Conservation (phyloP, 2,888 invertebrate species). For the Aleiodes leptofemur region DNA sequence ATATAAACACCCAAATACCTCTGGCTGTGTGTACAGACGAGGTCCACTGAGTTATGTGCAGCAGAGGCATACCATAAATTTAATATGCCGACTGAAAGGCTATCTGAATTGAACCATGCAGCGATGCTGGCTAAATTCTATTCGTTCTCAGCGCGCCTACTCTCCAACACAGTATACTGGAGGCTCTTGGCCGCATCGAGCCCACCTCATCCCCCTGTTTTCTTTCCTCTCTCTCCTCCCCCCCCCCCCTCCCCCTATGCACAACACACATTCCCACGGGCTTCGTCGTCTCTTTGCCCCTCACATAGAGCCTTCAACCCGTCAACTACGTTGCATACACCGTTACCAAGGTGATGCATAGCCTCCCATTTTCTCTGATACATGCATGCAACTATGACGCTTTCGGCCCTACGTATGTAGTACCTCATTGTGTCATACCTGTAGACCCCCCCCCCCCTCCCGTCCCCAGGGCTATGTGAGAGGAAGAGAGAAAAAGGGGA, state of each 20-base stretch:
- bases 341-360: conserved; percentile 42
- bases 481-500: too few relatives aligned
- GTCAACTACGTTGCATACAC: conserved; percentile 35
- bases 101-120: conserved; percentile 68
- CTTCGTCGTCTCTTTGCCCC: background rate
- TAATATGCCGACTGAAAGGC: conserved; percentile 72
- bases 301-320: background rate
- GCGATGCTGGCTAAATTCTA: conserved; percentile 65
- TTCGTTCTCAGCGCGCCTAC: conserved; percentile 61
- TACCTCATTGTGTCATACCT: conserved; percentile 9
- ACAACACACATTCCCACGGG: conserved; percentile 12
- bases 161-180: conserved; percentile 1
- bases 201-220: background rate
- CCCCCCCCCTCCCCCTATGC: background rate
- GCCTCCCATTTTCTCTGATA: conserved; percentile 34
- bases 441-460: background rate
- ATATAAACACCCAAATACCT: conserved; percentile 45
- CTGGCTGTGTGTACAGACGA: conserved; percentile 46
- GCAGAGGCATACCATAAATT: conserved; percentile 70
- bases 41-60: conserved; percentile 66
- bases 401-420: background rate
- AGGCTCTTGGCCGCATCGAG: conserved; percentile 17
- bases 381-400: conserved; percentile 11
- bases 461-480: background rate
- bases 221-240: background rate